Percentiles rank a stretch among this genome's conserved stretches.
Evolutionary conservation across 2,888 invertebrate genomes (phyloP).

Genomic region (Dione vanillae): DNA sequence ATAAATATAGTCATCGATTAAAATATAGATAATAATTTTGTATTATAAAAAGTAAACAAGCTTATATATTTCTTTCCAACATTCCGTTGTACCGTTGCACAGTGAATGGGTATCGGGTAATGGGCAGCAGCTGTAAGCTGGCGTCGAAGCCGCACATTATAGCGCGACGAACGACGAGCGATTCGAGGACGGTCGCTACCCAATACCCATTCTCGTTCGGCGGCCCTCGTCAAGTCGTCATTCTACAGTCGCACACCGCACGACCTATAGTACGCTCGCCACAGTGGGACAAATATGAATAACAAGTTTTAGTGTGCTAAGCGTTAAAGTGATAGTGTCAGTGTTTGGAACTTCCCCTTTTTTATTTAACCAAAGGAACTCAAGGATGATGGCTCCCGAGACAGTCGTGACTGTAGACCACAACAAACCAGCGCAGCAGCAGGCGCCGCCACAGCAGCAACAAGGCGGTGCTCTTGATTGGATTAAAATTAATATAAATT

Average conservation of each 20-base stretch:
- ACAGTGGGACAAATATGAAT: slow-evolving; percentile 67
- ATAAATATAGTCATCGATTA: slow-evolving; percentile 8
- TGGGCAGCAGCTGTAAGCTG: slow-evolving; percentile 40
- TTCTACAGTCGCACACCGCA: slow-evolving; percentile 72
- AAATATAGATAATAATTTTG: background rate
- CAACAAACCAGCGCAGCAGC: slow-evolving; percentile 80
- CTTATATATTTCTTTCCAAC: slow-evolving; percentile 45
- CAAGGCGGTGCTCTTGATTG: slow-evolving; percentile 85
- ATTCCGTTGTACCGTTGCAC: slow-evolving; percentile 62
- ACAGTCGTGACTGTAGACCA: slow-evolving; percentile 92
- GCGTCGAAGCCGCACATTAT: slow-evolving; percentile 41
- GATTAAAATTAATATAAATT: slow-evolving; percentile 90
- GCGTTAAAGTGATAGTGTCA: slow-evolving; percentile 72
- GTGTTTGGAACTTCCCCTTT: slow-evolving; percentile 55
- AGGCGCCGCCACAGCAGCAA: slow-evolving; percentile 78
- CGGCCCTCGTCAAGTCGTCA: slow-evolving; percentile 52
- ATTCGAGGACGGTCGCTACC: slow-evolving; percentile 49
- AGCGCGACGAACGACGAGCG: slow-evolving; percentile 47
- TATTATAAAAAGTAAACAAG: background rate
- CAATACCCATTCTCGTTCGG: slow-evolving; percentile 51
- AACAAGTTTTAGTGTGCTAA: slow-evolving; percentile 69
- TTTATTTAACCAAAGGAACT: slow-evolving; percentile 33
- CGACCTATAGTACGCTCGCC: slow-evolving; percentile 70
- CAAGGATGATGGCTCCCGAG: slow-evolving; percentile 91
- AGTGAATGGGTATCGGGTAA: slow-evolving; percentile 36